These are phyloP conservation scores for Rhinichthys klamathensis DNA, from an alignment of 2,113 vertebrate species.

Conservation along the genomic window DNA sequence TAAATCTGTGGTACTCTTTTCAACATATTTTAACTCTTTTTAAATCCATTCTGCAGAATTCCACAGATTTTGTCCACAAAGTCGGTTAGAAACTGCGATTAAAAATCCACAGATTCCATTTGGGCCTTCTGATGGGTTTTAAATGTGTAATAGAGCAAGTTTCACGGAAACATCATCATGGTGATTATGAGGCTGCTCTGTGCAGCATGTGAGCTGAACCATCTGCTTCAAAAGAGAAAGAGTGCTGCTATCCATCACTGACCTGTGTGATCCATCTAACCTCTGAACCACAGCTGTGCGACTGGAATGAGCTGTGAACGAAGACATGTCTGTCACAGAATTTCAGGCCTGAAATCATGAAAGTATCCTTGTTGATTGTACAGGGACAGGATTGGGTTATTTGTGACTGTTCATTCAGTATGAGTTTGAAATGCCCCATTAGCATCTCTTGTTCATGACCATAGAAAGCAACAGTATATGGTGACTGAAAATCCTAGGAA, in stretches of 20 bases:
- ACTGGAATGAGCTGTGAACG: conserved; percentile 65
- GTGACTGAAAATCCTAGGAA: neutral
- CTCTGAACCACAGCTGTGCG: conserved; percentile 68
- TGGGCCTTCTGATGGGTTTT: conserved; percentile 1
- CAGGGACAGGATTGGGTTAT: too few species aligned
- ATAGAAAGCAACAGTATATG: conserved; percentile 5
- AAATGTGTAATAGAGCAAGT: conserved; percentile 29
- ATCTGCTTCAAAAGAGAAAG: conserved; percentile 32
- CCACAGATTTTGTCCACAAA: neutral
- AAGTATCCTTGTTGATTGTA: neutral
- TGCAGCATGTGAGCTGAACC: conserved; percentile 55
- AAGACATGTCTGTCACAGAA: conserved; percentile 62
- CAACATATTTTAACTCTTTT: neutral
- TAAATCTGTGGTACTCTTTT: neutral
- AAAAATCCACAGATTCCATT: conserved; percentile 4
- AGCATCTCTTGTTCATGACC: conserved; percentile 28
- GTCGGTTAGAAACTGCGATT: neutral
- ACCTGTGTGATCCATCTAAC: conserved; percentile 38
- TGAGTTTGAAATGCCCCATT: neutral
- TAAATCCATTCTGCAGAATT: neutral
- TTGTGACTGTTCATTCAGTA: neutral
- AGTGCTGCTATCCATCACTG: neutral
- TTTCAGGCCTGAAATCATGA: neutral
- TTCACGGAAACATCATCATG: conserved; percentile 41
- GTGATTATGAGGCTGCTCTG: conserved; percentile 33